Conservation (phyloP, 2,888 invertebrate genomes). For the Agrochola litura region DNA sequence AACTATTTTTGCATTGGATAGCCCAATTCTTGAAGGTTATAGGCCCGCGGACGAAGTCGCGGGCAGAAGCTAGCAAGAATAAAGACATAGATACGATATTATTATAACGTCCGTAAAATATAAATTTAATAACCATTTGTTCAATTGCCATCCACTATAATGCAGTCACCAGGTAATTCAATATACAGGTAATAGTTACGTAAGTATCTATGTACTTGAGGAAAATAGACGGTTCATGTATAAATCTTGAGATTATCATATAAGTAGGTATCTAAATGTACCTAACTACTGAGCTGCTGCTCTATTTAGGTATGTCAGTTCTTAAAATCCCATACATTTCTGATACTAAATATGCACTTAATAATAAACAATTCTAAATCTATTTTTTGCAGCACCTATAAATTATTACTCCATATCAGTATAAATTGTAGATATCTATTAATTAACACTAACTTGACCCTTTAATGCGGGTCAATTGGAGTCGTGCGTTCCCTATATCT, state of each 20-base stretch:
- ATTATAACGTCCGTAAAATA: slow-evolving; percentile 20
- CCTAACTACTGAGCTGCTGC: neutral
- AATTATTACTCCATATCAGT: slow-evolving; percentile 2
- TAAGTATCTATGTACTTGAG: neutral
- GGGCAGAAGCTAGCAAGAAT: slow-evolving; percentile 7
- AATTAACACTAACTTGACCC: slow-evolving; percentile 53
- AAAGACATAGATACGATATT: slow-evolving; percentile 2
- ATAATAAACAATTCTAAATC: neutral
- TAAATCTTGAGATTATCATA: slow-evolving; percentile 2
- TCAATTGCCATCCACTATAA: neutral
- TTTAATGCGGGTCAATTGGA: slow-evolving; percentile 61
- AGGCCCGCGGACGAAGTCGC: too few relatives aligned
- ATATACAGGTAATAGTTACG: slow-evolving; percentile 1
- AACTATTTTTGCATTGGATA: too few relatives aligned
- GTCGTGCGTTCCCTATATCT: slow-evolving; percentile 36
- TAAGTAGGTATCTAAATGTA: neutral
- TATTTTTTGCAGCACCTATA: neutral
- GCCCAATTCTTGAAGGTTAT: too few relatives aligned
- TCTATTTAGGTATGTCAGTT: neutral
- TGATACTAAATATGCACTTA: neutral
- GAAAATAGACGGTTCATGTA: slow-evolving; percentile 9
- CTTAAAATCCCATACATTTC: neutral
- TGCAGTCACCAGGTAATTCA: slow-evolving; percentile 30
- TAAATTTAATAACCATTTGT: slow-evolving; percentile 35
- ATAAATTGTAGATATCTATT: slow-evolving; percentile 41